Conservation (phyloP, 2,113 vertebrate genomes). For the Ascaphus truei region DNA sequence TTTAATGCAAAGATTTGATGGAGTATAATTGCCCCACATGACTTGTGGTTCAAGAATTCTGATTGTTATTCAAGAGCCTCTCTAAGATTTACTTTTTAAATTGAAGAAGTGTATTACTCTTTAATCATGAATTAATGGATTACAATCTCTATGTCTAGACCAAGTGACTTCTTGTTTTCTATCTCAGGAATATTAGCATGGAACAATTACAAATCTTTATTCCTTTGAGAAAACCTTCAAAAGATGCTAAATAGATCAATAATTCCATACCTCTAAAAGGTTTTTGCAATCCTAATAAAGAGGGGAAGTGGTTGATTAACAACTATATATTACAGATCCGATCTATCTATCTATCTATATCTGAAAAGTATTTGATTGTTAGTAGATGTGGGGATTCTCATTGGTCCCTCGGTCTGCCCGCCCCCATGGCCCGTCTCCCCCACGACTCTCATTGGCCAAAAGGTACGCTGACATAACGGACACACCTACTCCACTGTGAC, state of each 20-base stretch:
- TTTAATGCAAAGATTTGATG: slow-evolving; percentile 39
- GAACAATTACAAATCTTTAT: slow-evolving; percentile 43
- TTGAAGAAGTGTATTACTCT: slow-evolving; percentile 48
- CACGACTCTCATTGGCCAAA: no score
- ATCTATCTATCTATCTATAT: no score
- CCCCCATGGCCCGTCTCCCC: no score
- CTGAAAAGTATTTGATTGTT: no score
- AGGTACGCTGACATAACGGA: no score
- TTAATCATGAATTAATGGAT: slow-evolving; percentile 60
- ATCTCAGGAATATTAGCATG: slow-evolving; percentile 48
- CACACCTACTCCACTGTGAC: no score
- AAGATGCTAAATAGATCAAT: slow-evolving; percentile 40
- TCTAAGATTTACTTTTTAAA: slow-evolving; percentile 48
- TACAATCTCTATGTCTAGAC: slow-evolving; percentile 59
- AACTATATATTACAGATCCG: no score
- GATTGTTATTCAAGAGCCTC: slow-evolving; percentile 49
- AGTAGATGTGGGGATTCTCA: no score
- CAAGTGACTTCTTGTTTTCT: slow-evolving; percentile 55
- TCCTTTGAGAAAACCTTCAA: slow-evolving; percentile 28
- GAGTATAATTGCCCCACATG: neutral
- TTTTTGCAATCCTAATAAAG: no score
- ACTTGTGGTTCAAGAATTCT: slow-evolving; percentile 45
- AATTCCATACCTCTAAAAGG: neutral
- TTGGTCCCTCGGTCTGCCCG: no score
- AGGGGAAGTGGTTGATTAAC: no score